phyloP scores from a whole-genome alignment of 2,113 vertebrate species.

The Sardina pilchardus region DNA sequence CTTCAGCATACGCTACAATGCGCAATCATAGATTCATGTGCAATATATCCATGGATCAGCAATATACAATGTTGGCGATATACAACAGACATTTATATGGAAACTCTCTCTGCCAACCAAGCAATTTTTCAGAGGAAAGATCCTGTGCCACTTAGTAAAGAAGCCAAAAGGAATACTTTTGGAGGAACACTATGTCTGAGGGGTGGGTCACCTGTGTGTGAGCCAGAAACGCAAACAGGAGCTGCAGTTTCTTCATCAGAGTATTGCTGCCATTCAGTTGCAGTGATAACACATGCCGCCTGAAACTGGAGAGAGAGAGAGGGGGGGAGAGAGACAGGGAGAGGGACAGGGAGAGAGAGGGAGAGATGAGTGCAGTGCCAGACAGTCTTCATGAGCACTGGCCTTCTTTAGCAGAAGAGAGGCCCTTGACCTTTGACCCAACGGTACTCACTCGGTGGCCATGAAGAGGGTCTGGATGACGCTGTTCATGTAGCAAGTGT shows the following conservation, averaged over 20 bases:
- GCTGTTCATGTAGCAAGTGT: conserved; percentile 99
- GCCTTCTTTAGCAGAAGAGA: not conserved
- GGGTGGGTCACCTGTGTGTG: conserved; percentile 88
- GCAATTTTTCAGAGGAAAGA: too few relatives aligned
- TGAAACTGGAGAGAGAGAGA: conserved; percentile 79
- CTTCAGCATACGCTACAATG: too few relatives aligned
- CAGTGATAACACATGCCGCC: conserved; percentile 89
- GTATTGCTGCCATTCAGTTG: conserved; percentile 85
- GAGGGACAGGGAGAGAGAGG: conserved; percentile 7
- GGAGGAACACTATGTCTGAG: not conserved
- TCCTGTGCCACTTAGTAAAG: too few relatives aligned
- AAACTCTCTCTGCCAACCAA: too few relatives aligned
- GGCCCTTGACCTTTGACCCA: too few relatives aligned
- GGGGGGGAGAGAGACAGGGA: not conserved
- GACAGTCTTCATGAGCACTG: not conserved
- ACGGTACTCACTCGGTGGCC: conserved; percentile 93
- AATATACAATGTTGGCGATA: too few relatives aligned
- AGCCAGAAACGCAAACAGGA: conserved; percentile 95
- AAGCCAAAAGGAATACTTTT: not conserved
- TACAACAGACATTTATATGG: too few relatives aligned
- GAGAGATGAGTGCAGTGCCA: not conserved
- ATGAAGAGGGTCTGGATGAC: conserved; percentile 97
- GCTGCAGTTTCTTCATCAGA: conserved; percentile 93
- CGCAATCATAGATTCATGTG: too few relatives aligned
- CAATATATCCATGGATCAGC: too few relatives aligned